Percentiles rank a stretch among this genome's conserved stretches.
Conservation (phyloP, 1,140 invertebrate species). For the Parapsyche elsis region DNA sequence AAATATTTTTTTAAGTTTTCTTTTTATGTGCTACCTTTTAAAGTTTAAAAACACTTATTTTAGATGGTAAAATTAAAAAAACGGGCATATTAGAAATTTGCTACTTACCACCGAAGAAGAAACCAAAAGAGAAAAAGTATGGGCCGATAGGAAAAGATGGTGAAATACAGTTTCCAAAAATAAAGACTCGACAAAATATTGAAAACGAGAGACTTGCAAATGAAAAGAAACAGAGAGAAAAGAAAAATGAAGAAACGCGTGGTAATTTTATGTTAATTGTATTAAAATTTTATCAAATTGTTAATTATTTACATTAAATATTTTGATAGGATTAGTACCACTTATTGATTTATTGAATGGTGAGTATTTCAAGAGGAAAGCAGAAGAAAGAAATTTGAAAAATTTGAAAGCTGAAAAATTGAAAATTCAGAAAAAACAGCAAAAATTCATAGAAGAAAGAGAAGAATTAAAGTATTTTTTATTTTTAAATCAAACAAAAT, state of each 20-base stretch:
- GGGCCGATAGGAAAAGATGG: constrained; percentile 60
- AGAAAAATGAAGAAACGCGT: constrained; percentile 52
- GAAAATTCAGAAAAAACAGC: constrained; percentile 36
- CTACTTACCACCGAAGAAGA: constrained; percentile 64
- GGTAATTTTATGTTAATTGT: constrained; percentile 18
- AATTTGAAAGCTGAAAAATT: constrained; percentile 62
- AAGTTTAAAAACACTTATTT: not conserved
- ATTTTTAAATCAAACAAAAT: too few species aligned
- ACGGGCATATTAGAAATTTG: constrained; percentile 62
- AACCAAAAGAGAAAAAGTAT: constrained; percentile 59
- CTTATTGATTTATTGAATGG: constrained; percentile 69
- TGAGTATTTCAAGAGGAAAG: constrained; percentile 65
- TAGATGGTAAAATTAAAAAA: constrained; percentile 12
- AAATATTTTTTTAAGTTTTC: not conserved
- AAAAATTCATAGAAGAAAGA: constrained; percentile 39
- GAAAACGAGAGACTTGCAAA: constrained; percentile 56
- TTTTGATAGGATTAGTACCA: constrained; percentile 63
- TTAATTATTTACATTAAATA: constrained; percentile 4
- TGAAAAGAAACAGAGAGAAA: constrained; percentile 50
- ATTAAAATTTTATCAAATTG: not conserved
- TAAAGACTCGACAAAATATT: constrained; percentile 57
- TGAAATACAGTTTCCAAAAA: constrained; percentile 65
- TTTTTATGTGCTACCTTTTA: too few species aligned
- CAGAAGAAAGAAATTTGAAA: constrained; percentile 63
- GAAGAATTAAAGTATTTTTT: constrained; percentile 49